Evolutionary conservation across 2,888 invertebrate genomes (phyloP).

Genomic region (Pinctada fucata): DNA sequence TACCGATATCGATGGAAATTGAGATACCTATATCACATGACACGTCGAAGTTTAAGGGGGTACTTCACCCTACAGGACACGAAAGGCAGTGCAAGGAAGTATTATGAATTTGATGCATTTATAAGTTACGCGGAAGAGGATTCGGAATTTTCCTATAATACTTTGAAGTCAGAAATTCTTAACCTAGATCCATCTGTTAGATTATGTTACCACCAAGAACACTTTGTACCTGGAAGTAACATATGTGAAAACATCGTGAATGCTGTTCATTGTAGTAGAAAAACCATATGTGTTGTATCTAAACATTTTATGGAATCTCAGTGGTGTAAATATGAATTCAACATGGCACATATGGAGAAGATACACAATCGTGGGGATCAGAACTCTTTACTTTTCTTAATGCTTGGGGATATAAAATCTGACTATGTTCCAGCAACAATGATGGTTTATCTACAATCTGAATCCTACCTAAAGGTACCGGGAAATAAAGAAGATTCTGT

Average conservation of each 20-base stretch:
- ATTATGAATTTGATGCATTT: too few species aligned
- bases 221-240: background rate
- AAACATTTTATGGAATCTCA: background rate
- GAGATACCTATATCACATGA: background rate
- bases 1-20: background rate
- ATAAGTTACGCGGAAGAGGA: too few species aligned
- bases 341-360: constrained; percentile 6
- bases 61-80: too few species aligned
- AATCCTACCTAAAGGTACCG: background rate
- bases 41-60: background rate
- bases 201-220: background rate
- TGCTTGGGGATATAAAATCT: background rate
- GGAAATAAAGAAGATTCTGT: background rate
- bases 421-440: background rate
- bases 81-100: too few species aligned
- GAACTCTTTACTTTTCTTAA: background rate
- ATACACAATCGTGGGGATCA: background rate
- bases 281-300: constrained; percentile 4
- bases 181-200: background rate
- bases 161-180: too few species aligned
- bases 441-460: background rate
- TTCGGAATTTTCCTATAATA: too few species aligned
- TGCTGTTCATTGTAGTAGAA: constrained; percentile 4
- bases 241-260: constrained; percentile 5
- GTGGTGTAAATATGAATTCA: constrained; percentile 9